These are phyloP conservation scores for Drosophila pseudoananassae DNA, from an alignment of 1,140 invertebrate species.

Conservation along the genomic window DNA sequence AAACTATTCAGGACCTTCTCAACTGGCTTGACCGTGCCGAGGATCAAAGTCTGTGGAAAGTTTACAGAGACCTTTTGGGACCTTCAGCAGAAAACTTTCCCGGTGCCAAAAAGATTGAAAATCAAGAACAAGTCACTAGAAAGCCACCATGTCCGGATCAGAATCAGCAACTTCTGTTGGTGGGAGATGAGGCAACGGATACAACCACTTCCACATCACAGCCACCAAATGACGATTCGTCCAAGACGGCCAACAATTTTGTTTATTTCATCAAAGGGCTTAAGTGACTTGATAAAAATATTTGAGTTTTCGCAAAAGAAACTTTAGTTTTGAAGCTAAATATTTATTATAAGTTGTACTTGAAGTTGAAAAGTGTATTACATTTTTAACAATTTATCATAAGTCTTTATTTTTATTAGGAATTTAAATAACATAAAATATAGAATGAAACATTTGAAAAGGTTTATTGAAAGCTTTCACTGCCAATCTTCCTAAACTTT, in stretches of 20 bases:
- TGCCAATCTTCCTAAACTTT: conserved; percentile 13
- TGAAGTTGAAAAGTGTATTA: too few relatives aligned
- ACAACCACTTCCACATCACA: neutral
- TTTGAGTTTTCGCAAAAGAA: neutral
- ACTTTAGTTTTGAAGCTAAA: neutral
- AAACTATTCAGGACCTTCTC: conserved; percentile 57
- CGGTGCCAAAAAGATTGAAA: conserved; percentile 28
- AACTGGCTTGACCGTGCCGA: conserved; percentile 58
- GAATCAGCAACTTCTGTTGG: conserved; percentile 22
- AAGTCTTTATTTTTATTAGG: too few relatives aligned
- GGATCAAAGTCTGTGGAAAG: conserved; percentile 55
- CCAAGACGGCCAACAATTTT: conserved; percentile 32
- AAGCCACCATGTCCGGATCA: neutral
- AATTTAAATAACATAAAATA: neutral
- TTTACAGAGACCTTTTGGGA: conserved; percentile 50
- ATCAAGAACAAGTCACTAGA: conserved; percentile 5
- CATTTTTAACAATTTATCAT: too few relatives aligned
- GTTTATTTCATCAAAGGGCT: conserved; percentile 65
- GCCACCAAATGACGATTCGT: conserved; percentile 5
- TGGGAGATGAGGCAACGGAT: conserved; percentile 12
- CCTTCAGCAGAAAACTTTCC: conserved; percentile 7
- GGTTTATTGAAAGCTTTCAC: neutral
- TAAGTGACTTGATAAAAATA: conserved; percentile 22
- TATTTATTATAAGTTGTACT: too few relatives aligned
- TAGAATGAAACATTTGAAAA: neutral